Evolutionary conservation across 1,140 invertebrate genomes (phyloP).

Genomic region (Neomicropteryx cornuta): DNA sequence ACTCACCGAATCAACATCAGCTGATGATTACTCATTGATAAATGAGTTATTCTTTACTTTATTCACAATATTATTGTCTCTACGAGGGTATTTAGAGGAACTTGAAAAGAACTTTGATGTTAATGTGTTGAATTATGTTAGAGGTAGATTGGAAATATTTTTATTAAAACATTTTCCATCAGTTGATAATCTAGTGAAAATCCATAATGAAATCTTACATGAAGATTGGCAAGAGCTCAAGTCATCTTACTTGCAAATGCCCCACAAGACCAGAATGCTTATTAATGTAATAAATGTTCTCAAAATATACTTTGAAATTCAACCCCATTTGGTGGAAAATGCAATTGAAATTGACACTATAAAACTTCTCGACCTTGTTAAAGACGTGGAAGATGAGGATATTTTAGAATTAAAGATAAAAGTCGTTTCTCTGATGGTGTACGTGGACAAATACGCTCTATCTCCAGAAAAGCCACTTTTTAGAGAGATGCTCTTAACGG

Average conservation of each 20-base stretch:
- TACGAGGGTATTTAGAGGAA: constrained; percentile 32
- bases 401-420: constrained; percentile 48
- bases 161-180: constrained; percentile 40
- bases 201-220: constrained; percentile 17
- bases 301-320: constrained; percentile 39
- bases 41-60: constrained; percentile 35
- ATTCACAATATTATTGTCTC: constrained; percentile 33
- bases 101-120: constrained; percentile 19
- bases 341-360: constrained; percentile 34
- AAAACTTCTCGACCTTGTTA: constrained; percentile 32
- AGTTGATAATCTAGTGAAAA: constrained; percentile 33
- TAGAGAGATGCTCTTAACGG: constrained; percentile 40
- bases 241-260: constrained; percentile 23
- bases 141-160: constrained; percentile 31
- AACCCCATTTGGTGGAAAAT: constrained; percentile 40
- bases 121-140: constrained; percentile 24
- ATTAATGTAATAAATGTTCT: constrained; percentile 41
- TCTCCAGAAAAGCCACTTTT: constrained; percentile 46
- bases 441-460: constrained; percentile 43
- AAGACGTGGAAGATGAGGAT: constrained; percentile 21
- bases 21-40: constrained; percentile 30
- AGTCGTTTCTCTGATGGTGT: constrained; percentile 49
- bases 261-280: constrained; percentile 30
- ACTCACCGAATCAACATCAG: constrained; percentile 26
- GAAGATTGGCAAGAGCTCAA: constrained; percentile 15